Evolutionary conservation across 1,140 invertebrate genomes (phyloP), one percentile per base, ranked within the genome.

Genomic region (Aphidius ervi): DNA sequence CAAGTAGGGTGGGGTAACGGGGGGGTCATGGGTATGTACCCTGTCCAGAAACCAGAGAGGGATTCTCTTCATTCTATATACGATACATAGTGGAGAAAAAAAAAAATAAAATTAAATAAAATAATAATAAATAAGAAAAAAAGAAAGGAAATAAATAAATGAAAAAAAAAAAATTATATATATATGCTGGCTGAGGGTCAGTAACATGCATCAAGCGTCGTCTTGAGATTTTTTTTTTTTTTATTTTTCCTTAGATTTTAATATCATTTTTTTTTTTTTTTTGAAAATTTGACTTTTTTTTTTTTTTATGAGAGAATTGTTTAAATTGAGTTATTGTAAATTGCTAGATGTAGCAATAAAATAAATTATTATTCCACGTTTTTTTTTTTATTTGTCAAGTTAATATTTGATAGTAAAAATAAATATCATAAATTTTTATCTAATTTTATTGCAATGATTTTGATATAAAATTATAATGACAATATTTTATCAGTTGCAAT

Each of bases 151-250:
- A 31, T 31, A 31, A 31, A 65, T 63, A 59, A 43, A 46, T 48
- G 31, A 56, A 39, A 31, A 43, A 46, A 55, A 46, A 40, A 61
- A 40, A 54, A 46, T 46, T 56, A 40, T 52, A 5, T 42, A 54
- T 70, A 72, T 76, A 70, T 70, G 68, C 70, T 64, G 23, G 23
- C 23, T 75, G 72, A 76, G 75, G 75, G 75, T 77, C 75, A 77
- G 66, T 74, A 74, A 67, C 74, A 74, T 76, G 76, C 73, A 76
- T 76, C 74, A 77, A 70, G 68, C 66, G 65, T 69, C 23, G 23
- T 31, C 23, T 31, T 31, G 23, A 16, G 16, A 16, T 58, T 64
- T 67, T 62, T 41, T 56, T 48, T 56, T 53, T 54, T 60, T 56
- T 58, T 67, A 52, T 61, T 62, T 56, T 58, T 62, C 45, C 55